Base-by-base conservation (phyloP, 2,888 invertebrate genomes). In the Sinopyrophorus schimmeli region DNA sequence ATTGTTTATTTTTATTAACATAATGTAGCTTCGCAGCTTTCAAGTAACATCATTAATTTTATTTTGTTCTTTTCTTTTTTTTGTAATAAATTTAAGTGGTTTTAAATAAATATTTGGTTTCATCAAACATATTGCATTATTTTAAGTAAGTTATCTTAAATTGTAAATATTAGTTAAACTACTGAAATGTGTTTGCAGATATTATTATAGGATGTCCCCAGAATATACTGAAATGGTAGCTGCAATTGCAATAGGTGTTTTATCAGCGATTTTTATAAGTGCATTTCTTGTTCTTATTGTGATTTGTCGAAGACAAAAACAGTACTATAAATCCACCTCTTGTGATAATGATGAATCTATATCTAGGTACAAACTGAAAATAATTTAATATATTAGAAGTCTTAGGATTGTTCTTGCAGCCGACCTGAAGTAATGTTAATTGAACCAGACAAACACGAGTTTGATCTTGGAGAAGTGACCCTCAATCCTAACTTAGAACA, bases 241-340 rank as follows among this genome's bases (percentile, higher is more conserved):
- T 24, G 80, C 81, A 17, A 78, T 85, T 31, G 83, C 85, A 23
- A 79, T 86, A 57, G 82, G 81, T 27, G 80, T 84, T 3, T 72
- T 87, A 24, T 79, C 80, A 39, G 80, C 83, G 14, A 81, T 87
- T 52, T 87, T 87, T 68, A 71, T 84, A 27, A 83, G 82, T 41
- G 83, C 86, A 4, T 76, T 86, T 50, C 69, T 84, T 20, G 80
- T 83, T 3, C 71, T 87, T 7, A 70, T 87, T 26, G 70, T 85
- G 4, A 79, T 85, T 50, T 84, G 83, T 63, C 74, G 78, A 49
- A 77, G 81, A 57, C 79, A 80, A 60, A 73, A 74, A 11, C 66
- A 73, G 46, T 72, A 75, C 50, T 72, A 64, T 49, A 65, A 58
- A 38, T 51, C 64, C 2, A 61, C 59, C 20, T 61, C 64, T 40